Percentiles rank a stretch among this genome's conserved stretches.
Evolutionary conservation across 1,140 invertebrate genomes (phyloP).

Genomic region (Maconellicoccus hirsutus): DNA sequence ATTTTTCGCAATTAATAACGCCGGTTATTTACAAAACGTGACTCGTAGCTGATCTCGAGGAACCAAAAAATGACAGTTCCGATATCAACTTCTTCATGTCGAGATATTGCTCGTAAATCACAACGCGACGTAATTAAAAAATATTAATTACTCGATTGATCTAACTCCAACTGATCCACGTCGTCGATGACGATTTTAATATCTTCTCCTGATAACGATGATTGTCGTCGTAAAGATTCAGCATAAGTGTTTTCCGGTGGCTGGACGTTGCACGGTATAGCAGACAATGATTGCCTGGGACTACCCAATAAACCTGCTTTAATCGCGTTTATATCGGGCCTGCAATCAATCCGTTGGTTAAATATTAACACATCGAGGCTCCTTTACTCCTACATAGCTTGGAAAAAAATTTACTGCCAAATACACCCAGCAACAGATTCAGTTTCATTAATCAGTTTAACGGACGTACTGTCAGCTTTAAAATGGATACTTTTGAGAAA

Average conservation of each 20-base stretch:
- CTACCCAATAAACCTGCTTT: constrained; percentile 11
- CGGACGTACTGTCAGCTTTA: background rate
- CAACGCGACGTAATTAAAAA: background rate
- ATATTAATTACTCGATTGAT: constrained; percentile 21
- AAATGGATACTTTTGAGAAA: constrained; percentile 1
- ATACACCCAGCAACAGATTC: background rate
- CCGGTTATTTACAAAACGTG: too few species aligned
- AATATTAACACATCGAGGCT: too few species aligned
- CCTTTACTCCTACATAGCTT: too few species aligned
- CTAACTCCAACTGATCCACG: constrained; percentile 51
- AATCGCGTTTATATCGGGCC: constrained; percentile 26
- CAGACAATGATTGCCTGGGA: constrained; percentile 24
- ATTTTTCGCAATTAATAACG: too few species aligned
- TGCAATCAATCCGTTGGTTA: constrained; percentile 22
- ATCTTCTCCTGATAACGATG: constrained; percentile 76
- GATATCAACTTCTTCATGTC: too few species aligned
- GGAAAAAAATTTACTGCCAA: too few species aligned
- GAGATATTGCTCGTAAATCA: too few species aligned
- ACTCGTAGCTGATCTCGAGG: too few species aligned
- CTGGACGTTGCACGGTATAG: constrained; percentile 25
- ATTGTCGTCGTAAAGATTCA: constrained; percentile 49
- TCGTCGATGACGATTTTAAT: constrained; percentile 88
- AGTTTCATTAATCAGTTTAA: constrained; percentile 5
- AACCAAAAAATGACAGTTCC: too few species aligned
- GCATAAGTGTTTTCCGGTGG: background rate